Evolutionary conservation across 2,797 vertebrate genomes (phyloP), one percentile per base, ranked within the genome.

Genomic region (Phrynocephalus vlangalii): DNA sequence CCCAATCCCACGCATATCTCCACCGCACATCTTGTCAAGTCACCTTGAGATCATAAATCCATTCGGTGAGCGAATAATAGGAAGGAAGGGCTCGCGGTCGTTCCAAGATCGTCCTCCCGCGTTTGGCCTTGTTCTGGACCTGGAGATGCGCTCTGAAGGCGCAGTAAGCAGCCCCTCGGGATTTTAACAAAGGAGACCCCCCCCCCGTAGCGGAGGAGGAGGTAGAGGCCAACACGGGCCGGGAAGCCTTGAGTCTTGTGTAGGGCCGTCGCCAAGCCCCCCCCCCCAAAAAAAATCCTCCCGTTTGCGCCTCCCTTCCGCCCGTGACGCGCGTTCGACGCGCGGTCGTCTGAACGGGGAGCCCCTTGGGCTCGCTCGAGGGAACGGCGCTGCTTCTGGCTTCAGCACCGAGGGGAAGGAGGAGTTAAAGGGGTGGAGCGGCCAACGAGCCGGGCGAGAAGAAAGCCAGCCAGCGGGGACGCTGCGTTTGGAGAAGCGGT

Each of bases 361-460:
- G 38, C 38, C 38, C 38, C 38, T 44, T 44, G 38, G 38, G 38
- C 38, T 33, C 28, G 6, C 3, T 56, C 13, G 33, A 15, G 33
- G 30, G 22, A n/a, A 20, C 26, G 38, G 9, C 13, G 28, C 18
- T 50, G 15, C 26, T 30, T 16, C 28, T n/a, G n/a, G n/a, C 22
- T 1, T 30, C 67, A 28, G 13, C 15, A 13, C 11, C 10, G 60
- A 72, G 15, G 15, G 44, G 26, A 22, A 67, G 79, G 4, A 76
- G 79, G 83, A 75, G 87, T 88, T 84, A 85, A 84, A 70, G 3
- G 82, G 87, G 87, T n/a, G 87, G 87, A 80, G 83, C 68, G 18
- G 68, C 18, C 30, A 2, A 26, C 2, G 16, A 28, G 56, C 60
- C 16, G 18, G 50, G 33, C 73, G 50, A 73, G 26, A 20, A 18